Evolutionary conservation across 2,113 vertebrate genomes (phyloP), one percentile per base, ranked within the genome.

Genomic region (Pelecanus crispus): DNA sequence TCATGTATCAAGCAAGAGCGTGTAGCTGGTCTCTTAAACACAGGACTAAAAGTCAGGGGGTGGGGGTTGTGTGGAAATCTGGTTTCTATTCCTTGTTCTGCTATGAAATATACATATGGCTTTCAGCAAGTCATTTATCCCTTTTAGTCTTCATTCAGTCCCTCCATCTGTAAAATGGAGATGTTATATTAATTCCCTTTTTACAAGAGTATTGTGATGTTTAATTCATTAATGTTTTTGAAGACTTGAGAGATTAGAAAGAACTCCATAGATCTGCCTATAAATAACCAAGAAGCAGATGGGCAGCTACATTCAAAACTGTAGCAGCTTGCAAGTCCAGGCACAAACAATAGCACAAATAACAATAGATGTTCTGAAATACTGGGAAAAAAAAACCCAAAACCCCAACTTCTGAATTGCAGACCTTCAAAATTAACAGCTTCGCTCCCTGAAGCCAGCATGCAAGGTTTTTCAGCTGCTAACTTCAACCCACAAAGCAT

Each of bases 181-280:
- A 55, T 40, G 66, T 80, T 55, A 52, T 34, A 80, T 80, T 78
- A 95, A 88, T 56, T 91, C 84, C 68, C 73, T 82, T 85, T 94
- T 62, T 89, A 94, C 81, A 95, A 53, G 45, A 87, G 53, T 53
- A 94, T n/a, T 79, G 86, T 87, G 50, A 97, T 96, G 92, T 97
- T 97, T 97, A 95, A 96, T 95, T 97, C 92, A 96, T 96, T 96
- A 91, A 92, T 75, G 86, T 87, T 95, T 96, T 73, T 82, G 70
- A 95, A 89, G 62, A 91, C 50, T 96, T 92, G 47, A 71, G 71
- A 93, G 72, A 93, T 93, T 91, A 95, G 87, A 92, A 94, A 53
- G 44, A 94, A 81, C 36, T 91, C 77, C 56, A 94, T 34, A 94
- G 86, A 91, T 94, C 81, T 94, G 73, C 81, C 89, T 91, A 94